Conservation (phyloP, 2,888 invertebrate species). For the Drosophila conformis region DNA sequence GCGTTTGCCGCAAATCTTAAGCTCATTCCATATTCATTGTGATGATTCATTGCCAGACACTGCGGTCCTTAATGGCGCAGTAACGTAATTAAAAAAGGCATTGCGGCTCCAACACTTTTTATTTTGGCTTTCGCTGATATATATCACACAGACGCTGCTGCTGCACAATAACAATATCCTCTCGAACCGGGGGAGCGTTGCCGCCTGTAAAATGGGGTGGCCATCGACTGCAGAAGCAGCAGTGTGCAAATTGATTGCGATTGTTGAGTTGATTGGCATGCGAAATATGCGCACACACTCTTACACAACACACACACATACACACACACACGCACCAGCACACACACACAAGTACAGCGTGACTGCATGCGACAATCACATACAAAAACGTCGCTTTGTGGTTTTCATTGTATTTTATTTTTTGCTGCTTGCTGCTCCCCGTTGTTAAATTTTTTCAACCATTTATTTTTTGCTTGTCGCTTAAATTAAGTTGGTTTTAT, state of each 20-base stretch:
- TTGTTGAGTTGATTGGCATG: slow-evolving; percentile 82
- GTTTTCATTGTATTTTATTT: slow-evolving; percentile 64
- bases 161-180: slow-evolving; percentile 62
- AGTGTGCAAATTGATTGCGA: slow-evolving; percentile 79
- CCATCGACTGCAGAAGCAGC: slow-evolving; percentile 49
- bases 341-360: slow-evolving; percentile 17
- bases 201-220: slow-evolving; percentile 17
- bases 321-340: slow-evolving; percentile 4
- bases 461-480: slow-evolving; percentile 50
- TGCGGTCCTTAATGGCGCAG: slow-evolving; percentile 75
- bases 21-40: slow-evolving; percentile 63
- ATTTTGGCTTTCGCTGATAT: slow-evolving; percentile 59
- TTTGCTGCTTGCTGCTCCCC: slow-evolving; percentile 4
- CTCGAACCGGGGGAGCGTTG: slow-evolving; percentile 31
- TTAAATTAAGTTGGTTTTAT: slow-evolving; percentile 64
- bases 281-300: slow-evolving; percentile 58
- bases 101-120: slow-evolving; percentile 60
- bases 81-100: slow-evolving; percentile 79
- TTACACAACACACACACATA: slow-evolving; percentile 8
- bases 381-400: slow-evolving; percentile 69
- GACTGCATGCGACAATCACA: slow-evolving; percentile 66
- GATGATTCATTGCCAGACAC: slow-evolving; percentile 65
- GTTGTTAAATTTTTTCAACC: slow-evolving; percentile 32
- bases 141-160: slow-evolving; percentile 50
- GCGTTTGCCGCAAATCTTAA: slow-evolving; percentile 48